Conservation (phyloP, 1,140 invertebrate genomes). For the Anastrepha ludens region DNA sequence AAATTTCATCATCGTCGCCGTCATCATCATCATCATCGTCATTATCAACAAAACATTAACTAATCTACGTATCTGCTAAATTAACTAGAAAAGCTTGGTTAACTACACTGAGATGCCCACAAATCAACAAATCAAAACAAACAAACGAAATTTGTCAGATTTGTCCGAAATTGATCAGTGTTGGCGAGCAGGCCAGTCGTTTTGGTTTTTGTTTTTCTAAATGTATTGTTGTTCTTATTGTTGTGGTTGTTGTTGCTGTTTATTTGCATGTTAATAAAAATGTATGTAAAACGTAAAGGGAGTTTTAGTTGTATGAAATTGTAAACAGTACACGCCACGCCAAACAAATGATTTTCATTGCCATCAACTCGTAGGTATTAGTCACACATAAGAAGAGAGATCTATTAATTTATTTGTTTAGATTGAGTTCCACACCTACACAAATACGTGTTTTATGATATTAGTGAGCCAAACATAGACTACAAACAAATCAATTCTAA, state of each 20-base stretch:
- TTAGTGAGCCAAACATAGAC: constrained; percentile 40
- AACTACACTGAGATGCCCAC: neutral
- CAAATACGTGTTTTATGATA: neutral
- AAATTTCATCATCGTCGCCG: neutral
- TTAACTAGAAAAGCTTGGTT: neutral
- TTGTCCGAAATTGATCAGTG: neutral
- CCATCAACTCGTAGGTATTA: constrained; percentile 27
- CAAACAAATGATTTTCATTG: constrained; percentile 31
- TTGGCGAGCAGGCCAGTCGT: constrained; percentile 1
- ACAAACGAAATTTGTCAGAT: neutral
- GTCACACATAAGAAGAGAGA: neutral
- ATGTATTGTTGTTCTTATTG: neutral
- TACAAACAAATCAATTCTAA: neutral
- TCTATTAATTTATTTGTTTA: neutral
- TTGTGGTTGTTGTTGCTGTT: constrained; percentile 14
- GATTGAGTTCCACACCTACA: constrained; percentile 19
- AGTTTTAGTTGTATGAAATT: neutral
- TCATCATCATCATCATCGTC: neutral
- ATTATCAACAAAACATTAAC: neutral
- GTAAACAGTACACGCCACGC: constrained; percentile 1
- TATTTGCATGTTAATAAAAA: constrained; percentile 22
- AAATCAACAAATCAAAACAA: neutral
- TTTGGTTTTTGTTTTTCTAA: neutral
- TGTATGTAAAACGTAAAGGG: constrained; percentile 8
- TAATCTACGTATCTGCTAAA: neutral